Conservation (phyloP, 2,888 invertebrate species). For the Drosophila testacea region DNA sequence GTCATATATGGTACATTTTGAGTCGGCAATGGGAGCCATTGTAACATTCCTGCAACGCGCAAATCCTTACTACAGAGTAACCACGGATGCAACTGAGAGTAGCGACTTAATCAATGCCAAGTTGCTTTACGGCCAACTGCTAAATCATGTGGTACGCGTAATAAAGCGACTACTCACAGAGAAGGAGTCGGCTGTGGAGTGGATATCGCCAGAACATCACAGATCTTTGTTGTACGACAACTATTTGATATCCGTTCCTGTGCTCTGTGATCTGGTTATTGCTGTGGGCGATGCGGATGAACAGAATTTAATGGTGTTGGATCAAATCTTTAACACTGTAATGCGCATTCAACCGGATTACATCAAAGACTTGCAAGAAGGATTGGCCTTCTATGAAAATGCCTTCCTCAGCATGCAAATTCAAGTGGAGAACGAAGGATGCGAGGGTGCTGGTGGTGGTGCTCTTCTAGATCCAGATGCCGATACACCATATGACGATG, state of each 20-base stretch:
- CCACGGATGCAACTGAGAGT: conserved; percentile 72
- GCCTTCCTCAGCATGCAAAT: conserved; percentile 83
- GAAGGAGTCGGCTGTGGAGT: conserved; percentile 90
- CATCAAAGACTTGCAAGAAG: conserved; percentile 87
- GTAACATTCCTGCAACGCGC: conserved; percentile 91
- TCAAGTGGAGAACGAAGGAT: conserved; percentile 83
- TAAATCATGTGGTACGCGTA: conserved; percentile 89
- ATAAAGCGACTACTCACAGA: conserved; percentile 92
- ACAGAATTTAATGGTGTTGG: conserved; percentile 87
- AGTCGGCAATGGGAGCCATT: conserved; percentile 88
- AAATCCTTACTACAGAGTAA: conserved; percentile 88
- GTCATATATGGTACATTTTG: conserved; percentile 90
- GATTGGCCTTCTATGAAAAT: conserved; percentile 86
- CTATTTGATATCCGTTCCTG: conserved; percentile 93
- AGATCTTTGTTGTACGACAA: conserved; percentile 91
- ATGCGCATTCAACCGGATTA: conserved; percentile 87
- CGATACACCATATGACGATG: conserved; percentile 87
- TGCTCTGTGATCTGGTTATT: conserved; percentile 91
- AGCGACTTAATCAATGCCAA: conserved; percentile 84
- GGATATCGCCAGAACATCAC: conserved; percentile 89
- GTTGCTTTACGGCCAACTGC: conserved; percentile 87
- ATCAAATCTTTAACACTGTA: conserved; percentile 88
- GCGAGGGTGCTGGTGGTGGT: conserved; percentile 79
- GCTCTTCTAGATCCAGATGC: conserved; percentile 65
- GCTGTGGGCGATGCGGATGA: conserved; percentile 90